Evolutionary conservation across 1,140 invertebrate genomes (phyloP), one percentile per base, ranked within the genome.

Genomic region (Aethina tumida): DNA sequence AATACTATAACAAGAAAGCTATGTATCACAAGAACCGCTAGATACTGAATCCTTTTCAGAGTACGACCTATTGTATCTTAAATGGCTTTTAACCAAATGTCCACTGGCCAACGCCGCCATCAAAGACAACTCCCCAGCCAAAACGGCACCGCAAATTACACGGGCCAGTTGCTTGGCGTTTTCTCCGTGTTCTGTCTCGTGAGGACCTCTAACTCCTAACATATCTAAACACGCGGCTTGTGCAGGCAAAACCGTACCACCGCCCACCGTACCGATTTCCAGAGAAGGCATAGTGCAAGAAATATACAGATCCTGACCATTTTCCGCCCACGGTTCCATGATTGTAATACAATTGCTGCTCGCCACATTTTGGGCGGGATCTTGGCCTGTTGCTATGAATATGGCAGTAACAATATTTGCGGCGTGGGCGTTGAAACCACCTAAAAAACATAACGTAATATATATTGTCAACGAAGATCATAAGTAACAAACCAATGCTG

Each of bases 391-490:
- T 2, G 96, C 96, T 40, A 98, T 87, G 57, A 82, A 99, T 22
- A 99, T 85, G 7, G 96, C 95, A 0, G 95, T 93, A 0, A 99
- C 94, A 66, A 99, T 85, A 63, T 99, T 99, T 0, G 95, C 92
- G 1, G 96, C 94, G 54, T 99, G 94, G 1, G 95, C 93, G 60
- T 99, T 99, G 52, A 89, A 96, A 4, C 95, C 89, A 18, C 85
- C 82, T 52, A 18, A 26, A 45, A 56, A 28, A 12, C 5, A 35
- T n/a, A 33, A n/a, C 10, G 9, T 18, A 34, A 18, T 5, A 28
- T 5, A 4, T 12, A 12, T 24, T 24, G 12, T 24, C n/a, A 24
- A 24, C n/a, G 22, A 4, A 29, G 16, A 10, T 25, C 10, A 36
- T 9, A 24, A 15, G 19, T 38, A 34, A 16, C 19, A 48, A 48